Evolutionary conservation across 2,797 vertebrate genomes (phyloP).

Genomic region (Enteromius trimaculatus): DNA sequence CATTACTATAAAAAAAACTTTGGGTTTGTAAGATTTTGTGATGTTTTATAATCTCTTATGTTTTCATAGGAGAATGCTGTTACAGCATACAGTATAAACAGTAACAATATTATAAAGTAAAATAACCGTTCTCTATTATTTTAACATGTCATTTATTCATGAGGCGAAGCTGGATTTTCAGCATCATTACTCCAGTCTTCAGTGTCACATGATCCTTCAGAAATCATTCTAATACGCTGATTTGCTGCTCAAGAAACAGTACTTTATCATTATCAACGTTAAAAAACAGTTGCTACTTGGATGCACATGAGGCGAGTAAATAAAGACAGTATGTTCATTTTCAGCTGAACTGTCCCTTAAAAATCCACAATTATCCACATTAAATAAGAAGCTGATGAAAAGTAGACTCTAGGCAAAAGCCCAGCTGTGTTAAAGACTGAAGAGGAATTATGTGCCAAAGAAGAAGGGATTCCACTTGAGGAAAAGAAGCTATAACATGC

Average conservation of each 20-base stretch:
- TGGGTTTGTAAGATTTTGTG: neutral
- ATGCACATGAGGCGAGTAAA: neutral
- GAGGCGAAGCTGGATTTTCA: neutral
- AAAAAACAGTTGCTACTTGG: neutral
- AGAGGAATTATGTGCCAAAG: neutral
- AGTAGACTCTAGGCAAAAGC: neutral
- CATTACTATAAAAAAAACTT: neutral
- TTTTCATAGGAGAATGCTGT: too few relatives aligned
- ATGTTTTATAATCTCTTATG: neutral
- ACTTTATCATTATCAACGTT: neutral
- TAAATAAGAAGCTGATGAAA: conserved; percentile 26
- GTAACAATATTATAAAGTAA: neutral
- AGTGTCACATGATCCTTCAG: neutral
- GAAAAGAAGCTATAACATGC: conserved; percentile 13
- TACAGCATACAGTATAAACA: neutral
- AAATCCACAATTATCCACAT: conserved; percentile 6
- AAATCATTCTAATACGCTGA: neutral
- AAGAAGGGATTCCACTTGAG: conserved; percentile 30
- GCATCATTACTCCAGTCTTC: neutral
- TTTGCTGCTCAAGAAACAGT: neutral
- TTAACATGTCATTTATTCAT: neutral
- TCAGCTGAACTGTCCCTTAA: neutral
- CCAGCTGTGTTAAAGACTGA: conserved; percentile 12
- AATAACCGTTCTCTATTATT: neutral
- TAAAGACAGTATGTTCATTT: conserved; percentile 18